Base-by-base conservation (phyloP, 2,797 vertebrate genomes). In the Schizopygopsis malacanthus region DNA sequence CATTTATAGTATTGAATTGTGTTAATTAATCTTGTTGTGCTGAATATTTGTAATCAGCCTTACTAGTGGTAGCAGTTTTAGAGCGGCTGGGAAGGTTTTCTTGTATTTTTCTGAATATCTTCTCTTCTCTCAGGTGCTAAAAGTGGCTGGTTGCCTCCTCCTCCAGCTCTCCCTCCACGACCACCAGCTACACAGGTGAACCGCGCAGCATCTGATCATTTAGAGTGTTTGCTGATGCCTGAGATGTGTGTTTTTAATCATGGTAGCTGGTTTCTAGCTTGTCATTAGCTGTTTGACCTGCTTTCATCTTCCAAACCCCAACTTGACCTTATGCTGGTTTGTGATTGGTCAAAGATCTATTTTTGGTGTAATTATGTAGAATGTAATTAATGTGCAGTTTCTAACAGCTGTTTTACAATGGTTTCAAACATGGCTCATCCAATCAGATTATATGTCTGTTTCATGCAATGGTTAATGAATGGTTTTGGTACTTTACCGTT, bases 151-250 rank as follows among this genome's bases (percentile, higher is more conserved):
- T 91, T 97, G 90, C 96, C 95, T 2, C 96, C 94, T 79, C 96
- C 96, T 87, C 98, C 98, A 0, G 97, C 98, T 2, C 95, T 99
- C 63, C 98, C 98, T 82, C 98, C 98, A 2, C 94, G 98, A 91
- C 97, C 98, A 4, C 92, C 93, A 72, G 89, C 92, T 18, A 94
- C 96, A 87, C 98, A 99, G 96, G 98, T 99, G 95, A 75, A 91
- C 33, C 54, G 2, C 20, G 13, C 50, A 77, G 10, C 54, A 54
- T 65, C 50, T 61, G 45, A 22, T 67, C 28, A 15, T 65, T 37
- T 20, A 37, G 28, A 20, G 8, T 2, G n/a, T 39, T 69, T 5
- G 0, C 18, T 39, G 9, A 54, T 76, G 15, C 8, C 22, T 39
- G 50, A 0, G 18, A 22, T 54, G 10, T 37, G 18, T 54, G 47